A percentile compares a stretch with the other conserved stretches of the same genome.
Conservation (phyloP, 2,797 vertebrate genomes). For the Stomatorhinus walkeri region DNA sequence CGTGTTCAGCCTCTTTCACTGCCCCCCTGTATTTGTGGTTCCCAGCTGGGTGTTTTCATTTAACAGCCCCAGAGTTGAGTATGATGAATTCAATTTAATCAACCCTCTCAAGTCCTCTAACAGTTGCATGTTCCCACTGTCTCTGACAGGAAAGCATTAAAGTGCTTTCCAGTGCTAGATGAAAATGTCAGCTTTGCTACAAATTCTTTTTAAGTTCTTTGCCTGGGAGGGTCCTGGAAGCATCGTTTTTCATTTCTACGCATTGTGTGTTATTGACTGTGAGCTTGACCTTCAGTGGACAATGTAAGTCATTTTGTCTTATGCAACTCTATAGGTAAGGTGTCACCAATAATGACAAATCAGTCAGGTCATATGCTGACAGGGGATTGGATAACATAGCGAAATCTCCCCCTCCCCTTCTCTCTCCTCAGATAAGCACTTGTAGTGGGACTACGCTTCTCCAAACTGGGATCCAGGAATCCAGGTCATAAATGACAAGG, state of each 20-base stretch:
- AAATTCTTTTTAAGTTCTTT: neutral
- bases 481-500: conserved; percentile 63
- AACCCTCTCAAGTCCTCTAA: neutral
- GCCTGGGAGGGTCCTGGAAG: neutral
- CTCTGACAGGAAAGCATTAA: neutral
- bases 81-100: conserved; percentile 2
- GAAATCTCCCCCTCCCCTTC: neutral
- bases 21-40: neutral
- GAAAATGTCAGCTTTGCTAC: neutral
- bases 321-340: neutral
- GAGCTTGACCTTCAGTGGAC: neutral
- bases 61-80: neutral
- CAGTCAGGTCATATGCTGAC: neutral
- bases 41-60: conserved; percentile 5
- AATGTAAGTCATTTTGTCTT: neutral
- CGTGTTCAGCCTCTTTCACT: neutral
- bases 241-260: neutral
- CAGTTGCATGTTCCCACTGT: neutral
- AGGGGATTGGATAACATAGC: neutral
- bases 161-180: neutral
- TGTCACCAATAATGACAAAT: neutral
- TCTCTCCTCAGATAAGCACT: conserved; percentile 40
- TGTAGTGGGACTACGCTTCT: conserved; percentile 38
- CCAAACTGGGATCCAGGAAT: conserved; percentile 47
- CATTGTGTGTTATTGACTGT: neutral